Base-by-base conservation (phyloP, 2,797 vertebrate species). In the Rhabdophis nuchalis region DNA sequence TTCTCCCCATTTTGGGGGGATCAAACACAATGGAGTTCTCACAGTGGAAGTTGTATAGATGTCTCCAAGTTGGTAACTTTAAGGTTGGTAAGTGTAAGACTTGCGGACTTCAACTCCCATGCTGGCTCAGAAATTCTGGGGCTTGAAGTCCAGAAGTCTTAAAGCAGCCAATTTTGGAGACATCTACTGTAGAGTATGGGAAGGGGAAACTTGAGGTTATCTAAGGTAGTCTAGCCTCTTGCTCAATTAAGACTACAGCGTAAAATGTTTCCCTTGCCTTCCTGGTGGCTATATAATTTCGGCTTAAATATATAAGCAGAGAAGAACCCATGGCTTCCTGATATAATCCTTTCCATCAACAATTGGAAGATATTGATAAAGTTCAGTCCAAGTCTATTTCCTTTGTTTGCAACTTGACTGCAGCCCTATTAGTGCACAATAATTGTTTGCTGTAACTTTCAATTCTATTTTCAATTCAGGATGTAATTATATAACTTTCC, bases 1-100 rank as follows among this genome's bases (percentile, higher is more conserved):
- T 87, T 95, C 92, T 94, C 82, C 29, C 92, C 60, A 57, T 4
- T 56, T 87, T 93, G 89, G 92, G 91, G 41, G 41, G 41, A 46
- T 36, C 90, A 93, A 46, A n/a, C 27, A 3, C 50, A 82, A 60
- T 87, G 91, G 50, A 92, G 46, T 52, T 1, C 86, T 2, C 93
- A 87, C 14, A 2, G 23, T 46, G 29, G 52, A 89, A 89, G 64
- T 32, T 27, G 27, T 27, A 60, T 29, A 60, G 9, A 60, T 60
- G 58, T 60, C 3, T 27, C 58, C 58, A 60, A 60, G 58, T 60
- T 60, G 25, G 58, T 60, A 60, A 11, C 25, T 27, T 60, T 60
- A 60, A 60, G 27, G 25, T 60, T 60, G 58, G 25, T 27, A 60
- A 1, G 25, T 27, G 27, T 60, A 27, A 60, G 25, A 11, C 25